Evolutionary conservation across 2,113 vertebrate genomes (phyloP), one percentile per base, ranked within the genome.

Genomic region (Pygoscelis antarcticus): DNA sequence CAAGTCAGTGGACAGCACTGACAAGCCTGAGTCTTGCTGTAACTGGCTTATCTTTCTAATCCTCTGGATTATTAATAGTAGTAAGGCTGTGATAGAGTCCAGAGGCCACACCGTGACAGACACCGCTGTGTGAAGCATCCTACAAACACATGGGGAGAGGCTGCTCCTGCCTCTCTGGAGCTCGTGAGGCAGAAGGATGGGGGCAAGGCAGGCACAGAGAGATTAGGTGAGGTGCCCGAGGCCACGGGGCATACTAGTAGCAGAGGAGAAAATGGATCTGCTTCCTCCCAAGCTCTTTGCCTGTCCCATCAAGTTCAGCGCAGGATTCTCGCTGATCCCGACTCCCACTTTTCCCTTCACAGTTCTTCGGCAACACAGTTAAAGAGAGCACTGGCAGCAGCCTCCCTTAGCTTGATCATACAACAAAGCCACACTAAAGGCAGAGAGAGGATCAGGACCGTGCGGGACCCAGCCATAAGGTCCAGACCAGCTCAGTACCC

Each of bases 21-120:
- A 96, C 94, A 91, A 66, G 71, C 10, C 78, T 0, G 20, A 90
- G 91, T 66, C 87, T 38, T 36, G 89, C 89, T 81, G 75, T 62
- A 77, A 70, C 89, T 22, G 70, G 11, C 32, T 96, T 97, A 96
- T 96, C 93, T 96, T 93, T 34, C 78, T 97, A 96, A 96, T 96
- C 95, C 95, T 86, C 81, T 38, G 81, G 66, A 97, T 97, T 97
- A 97, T 96, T 96, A 96, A 97, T 96, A 97, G 96, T 93, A 94
- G 95, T 65, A 85, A 89, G 70, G 93, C 70, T 89, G 93, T 96
- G 95, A 96, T 93, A 40, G 78, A 89, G 84, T 96, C 91, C 95
- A 95, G 96, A 96, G 90, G 93, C 96, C 78, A 72, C 32, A 3
- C 54, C 5, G 8, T 91, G 89, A 96, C 89, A 95, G 94, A 91